A percentile compares a stretch with the other conserved stretches of the same genome.
Conservation (phyloP, 2,113 vertebrate species). For the Sinocyclocheilus anshuiensis region DNA sequence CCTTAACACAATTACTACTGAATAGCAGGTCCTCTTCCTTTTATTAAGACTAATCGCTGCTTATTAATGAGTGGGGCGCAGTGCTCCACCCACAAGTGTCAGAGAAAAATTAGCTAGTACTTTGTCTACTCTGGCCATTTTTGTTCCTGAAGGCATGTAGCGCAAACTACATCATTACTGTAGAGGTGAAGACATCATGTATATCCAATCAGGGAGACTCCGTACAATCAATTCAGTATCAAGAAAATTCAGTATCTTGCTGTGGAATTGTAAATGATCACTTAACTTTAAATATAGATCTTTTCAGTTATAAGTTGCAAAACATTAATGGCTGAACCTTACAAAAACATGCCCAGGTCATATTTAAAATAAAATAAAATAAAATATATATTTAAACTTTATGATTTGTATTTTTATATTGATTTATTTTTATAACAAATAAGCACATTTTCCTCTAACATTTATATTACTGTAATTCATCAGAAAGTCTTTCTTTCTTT, state of each 20-base stretch:
- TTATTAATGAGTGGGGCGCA: slow-evolving; percentile 48
- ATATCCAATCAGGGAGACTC: background rate
- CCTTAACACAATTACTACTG: slow-evolving; percentile 58
- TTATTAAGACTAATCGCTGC: slow-evolving; percentile 50
- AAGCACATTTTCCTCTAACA: too few relatives aligned
- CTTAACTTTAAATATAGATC: background rate
- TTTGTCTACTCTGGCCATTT: slow-evolving; percentile 1
- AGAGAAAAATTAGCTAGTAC: slow-evolving; percentile 50
- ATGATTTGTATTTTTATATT: too few relatives aligned
- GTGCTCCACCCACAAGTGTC: slow-evolving; percentile 36
- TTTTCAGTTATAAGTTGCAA: too few relatives aligned
- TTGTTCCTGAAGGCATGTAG: slow-evolving; percentile 1
- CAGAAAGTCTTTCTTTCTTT: too few relatives aligned
- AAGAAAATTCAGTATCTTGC: background rate
- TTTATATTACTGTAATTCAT: too few relatives aligned
- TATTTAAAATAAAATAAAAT: too few relatives aligned
- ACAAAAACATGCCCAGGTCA: too few relatives aligned
- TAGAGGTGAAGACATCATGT: slow-evolving; percentile 33
- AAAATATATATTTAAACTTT: too few relatives aligned
- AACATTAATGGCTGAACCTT: too few relatives aligned
- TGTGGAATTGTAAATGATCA: background rate
- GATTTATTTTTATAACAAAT: too few relatives aligned
- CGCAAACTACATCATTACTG: slow-evolving; percentile 19
- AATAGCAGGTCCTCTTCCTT: slow-evolving; percentile 52
- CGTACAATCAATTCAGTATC: background rate